Conservation (phyloP, 2,888 invertebrate genomes). For the Morpho achilles region DNA sequence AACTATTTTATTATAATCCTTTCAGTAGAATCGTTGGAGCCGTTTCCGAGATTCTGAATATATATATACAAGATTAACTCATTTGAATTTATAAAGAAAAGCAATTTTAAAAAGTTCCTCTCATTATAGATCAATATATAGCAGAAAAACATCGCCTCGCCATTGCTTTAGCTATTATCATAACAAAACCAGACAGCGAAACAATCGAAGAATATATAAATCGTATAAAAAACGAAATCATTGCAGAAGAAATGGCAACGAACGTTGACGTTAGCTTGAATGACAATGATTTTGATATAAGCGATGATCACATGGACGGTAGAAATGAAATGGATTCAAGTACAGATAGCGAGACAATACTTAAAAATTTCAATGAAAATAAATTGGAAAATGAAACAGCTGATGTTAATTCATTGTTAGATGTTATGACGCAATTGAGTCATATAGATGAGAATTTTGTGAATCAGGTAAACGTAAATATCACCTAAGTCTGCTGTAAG, state of each 20-base stretch:
- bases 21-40: too few species aligned
- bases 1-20: too few species aligned
- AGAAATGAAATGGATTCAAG: slow-evolving; percentile 14
- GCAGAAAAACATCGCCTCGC: slow-evolving; percentile 27
- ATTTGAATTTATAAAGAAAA: too few species aligned
- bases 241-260: slow-evolving; percentile 9
- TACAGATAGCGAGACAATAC: slow-evolving; percentile 24
- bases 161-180: slow-evolving; percentile 26
- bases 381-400: slow-evolving; percentile 1
- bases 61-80: too few species aligned
- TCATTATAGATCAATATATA: slow-evolving; percentile 22
- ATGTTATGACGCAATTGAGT: slow-evolving; percentile 13
- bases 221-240: slow-evolving; percentile 16
- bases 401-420: slow-evolving; percentile 8
- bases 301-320: slow-evolving; percentile 13
- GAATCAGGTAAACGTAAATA: slow-evolving; percentile 5
- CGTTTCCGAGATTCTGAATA: too few species aligned
- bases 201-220: slow-evolving; percentile 19
- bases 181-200: slow-evolving; percentile 23
- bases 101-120: background rate
- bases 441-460: slow-evolving; percentile 3
- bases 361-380: slow-evolving; percentile 25
- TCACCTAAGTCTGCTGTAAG: too few species aligned
- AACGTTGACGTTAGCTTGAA: slow-evolving; percentile 19
- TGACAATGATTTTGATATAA: slow-evolving; percentile 23